phyloP scores from a whole-genome alignment of 2,888 invertebrate species.

The Zygaena filipendulae region DNA sequence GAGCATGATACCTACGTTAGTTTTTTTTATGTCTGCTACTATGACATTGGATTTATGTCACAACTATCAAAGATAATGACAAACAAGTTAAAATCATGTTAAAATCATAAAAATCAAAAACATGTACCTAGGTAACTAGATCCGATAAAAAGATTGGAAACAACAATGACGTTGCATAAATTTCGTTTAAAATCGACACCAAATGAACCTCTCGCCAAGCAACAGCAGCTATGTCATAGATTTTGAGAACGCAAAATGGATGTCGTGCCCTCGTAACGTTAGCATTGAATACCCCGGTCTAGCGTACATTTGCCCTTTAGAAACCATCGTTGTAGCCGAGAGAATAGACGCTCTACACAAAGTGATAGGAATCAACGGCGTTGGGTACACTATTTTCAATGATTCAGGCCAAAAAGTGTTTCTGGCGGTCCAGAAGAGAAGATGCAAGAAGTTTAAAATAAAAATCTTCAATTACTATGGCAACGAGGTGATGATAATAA shows the following conservation, averaged over 20 bases:
- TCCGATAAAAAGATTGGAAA: too few relatives aligned
- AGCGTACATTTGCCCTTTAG: slow-evolving; percentile 29
- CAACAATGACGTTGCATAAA: too few relatives aligned
- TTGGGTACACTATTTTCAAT: slow-evolving; percentile 38
- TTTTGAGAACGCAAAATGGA: slow-evolving; percentile 38
- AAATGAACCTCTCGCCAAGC: neutral
- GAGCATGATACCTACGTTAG: too few relatives aligned
- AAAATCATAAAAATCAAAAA: too few relatives aligned
- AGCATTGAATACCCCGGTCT: slow-evolving; percentile 29
- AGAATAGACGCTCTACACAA: slow-evolving; percentile 30
- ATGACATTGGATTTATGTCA: too few relatives aligned
- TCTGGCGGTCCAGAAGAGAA: slow-evolving; percentile 26
- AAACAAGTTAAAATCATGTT: too few relatives aligned
- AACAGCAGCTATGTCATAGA: too few relatives aligned
- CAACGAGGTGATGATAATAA: slow-evolving; percentile 36
- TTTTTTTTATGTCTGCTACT: too few relatives aligned
- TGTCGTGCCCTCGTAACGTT: slow-evolving; percentile 32
- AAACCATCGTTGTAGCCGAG: slow-evolving; percentile 29
- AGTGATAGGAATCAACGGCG: slow-evolving; percentile 23
- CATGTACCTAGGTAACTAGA: too few relatives aligned
- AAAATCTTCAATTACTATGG: slow-evolving; percentile 41
- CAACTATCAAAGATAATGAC: too few relatives aligned
- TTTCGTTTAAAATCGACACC: too few relatives aligned
- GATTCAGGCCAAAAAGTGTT: slow-evolving; percentile 37
- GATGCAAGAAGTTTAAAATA: slow-evolving; percentile 22